phyloP scores from a whole-genome alignment of 2,888 invertebrate species.

The Penaeus monodon region DNA sequence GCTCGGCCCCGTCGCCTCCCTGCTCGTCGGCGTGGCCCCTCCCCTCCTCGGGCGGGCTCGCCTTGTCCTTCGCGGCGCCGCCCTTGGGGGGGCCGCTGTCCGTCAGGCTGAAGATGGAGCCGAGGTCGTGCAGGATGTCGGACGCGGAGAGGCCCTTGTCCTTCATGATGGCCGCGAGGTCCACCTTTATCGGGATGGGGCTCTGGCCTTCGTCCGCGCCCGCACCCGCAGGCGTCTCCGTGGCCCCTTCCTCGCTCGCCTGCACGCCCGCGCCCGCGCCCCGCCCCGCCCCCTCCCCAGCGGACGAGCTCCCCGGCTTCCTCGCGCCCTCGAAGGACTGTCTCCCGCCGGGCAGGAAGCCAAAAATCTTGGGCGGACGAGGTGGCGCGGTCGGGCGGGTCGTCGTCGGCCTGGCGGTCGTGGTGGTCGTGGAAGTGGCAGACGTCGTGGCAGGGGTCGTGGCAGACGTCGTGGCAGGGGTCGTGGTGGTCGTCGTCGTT shows the following conservation, averaged over 20 bases:
- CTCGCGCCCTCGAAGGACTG: slow-evolving; percentile 14
- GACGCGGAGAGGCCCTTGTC: slow-evolving; percentile 57
- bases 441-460: slow-evolving; percentile 37
- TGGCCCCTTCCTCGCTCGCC: background rate
- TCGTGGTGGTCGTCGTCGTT: background rate
- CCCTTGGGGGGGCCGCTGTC: slow-evolving; percentile 4
- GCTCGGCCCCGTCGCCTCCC: background rate
- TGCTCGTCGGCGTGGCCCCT: background rate
- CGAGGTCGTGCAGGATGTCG: slow-evolving; percentile 57
- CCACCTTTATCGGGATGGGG: slow-evolving; percentile 48
- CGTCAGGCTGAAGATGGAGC: slow-evolving; percentile 38
- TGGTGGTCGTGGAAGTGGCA: slow-evolving; percentile 29
- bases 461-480: slow-evolving; percentile 27
- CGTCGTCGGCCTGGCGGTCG: slow-evolving; percentile 21
- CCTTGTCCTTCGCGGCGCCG: background rate
- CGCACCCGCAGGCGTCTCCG: background rate
- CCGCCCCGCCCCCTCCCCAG: background rate
- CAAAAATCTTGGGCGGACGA: slow-evolving; percentile 57
- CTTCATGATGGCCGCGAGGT: slow-evolving; percentile 44
- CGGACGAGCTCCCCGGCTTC: background rate
- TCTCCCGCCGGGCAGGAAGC: slow-evolving; percentile 42
- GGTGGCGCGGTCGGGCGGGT: slow-evolving; percentile 20
- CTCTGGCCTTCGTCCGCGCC: background rate
- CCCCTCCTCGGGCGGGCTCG: background rate
- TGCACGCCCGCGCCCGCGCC: background rate